Conservation (phyloP, 2,888 invertebrate species). For the Drosophila buzzatii region DNA sequence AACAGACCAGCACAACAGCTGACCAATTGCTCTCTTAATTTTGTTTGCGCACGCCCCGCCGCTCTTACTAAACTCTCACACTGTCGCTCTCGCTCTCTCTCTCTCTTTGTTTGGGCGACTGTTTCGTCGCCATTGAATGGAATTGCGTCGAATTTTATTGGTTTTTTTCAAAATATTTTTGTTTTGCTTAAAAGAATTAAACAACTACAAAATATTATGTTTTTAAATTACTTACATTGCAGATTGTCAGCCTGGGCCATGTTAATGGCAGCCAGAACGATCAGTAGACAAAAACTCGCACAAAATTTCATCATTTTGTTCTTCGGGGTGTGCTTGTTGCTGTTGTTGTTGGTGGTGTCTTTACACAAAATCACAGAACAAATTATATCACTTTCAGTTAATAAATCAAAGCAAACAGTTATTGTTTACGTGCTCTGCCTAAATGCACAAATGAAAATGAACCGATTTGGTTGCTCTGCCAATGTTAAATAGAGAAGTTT, state of each 20-base stretch:
- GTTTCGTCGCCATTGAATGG: slow-evolving; percentile 23
- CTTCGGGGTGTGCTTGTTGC: slow-evolving; percentile 50
- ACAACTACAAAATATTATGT: not conserved
- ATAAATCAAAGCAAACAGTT: slow-evolving; percentile 42
- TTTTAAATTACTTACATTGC: slow-evolving; percentile 88
- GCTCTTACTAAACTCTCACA: slow-evolving; percentile 17
- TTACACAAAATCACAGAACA: slow-evolving; percentile 81
- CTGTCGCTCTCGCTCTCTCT: slow-evolving; percentile 5
- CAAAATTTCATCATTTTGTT: slow-evolving; percentile 87
- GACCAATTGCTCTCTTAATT: slow-evolving; percentile 39
- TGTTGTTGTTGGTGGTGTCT: slow-evolving; percentile 60
- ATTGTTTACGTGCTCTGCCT: slow-evolving; percentile 58
- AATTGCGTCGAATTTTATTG: slow-evolving; percentile 73
- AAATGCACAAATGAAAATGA: slow-evolving; percentile 83
- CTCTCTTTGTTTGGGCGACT: slow-evolving; percentile 32
- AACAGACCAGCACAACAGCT: slow-evolving; percentile 26
- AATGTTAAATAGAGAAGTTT: slow-evolving; percentile 77
- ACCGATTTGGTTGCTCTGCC: slow-evolving; percentile 60
- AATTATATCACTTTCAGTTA: slow-evolving; percentile 68
- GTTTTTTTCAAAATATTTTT: slow-evolving; percentile 48
- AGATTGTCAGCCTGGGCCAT: slow-evolving; percentile 86
- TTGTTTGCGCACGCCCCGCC: slow-evolving; percentile 41
- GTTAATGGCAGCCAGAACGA: slow-evolving; percentile 69
- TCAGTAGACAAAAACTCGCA: slow-evolving; percentile 86
- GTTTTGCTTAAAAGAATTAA: slow-evolving; percentile 31